These are phyloP conservation scores for Athripsodes cinereus DNA, from an alignment of 2,888 invertebrate species.

Conservation along the genomic window DNA sequence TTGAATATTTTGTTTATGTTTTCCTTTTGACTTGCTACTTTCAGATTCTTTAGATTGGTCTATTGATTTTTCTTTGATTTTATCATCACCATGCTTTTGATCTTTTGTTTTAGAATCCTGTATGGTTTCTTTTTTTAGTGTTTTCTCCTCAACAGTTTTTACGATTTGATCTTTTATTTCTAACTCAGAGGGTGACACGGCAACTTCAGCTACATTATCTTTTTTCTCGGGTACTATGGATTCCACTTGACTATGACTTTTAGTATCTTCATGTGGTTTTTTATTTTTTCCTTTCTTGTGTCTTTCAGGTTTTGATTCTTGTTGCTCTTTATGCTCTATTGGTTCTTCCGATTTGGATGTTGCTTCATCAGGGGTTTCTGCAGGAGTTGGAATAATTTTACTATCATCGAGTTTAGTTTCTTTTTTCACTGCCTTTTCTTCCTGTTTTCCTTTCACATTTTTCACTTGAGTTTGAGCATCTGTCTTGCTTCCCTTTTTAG, in stretches of 20 bases:
- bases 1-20: too few species aligned
- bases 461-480: constrained; percentile 2
- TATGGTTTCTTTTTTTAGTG: background rate
- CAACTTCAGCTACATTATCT: background rate
- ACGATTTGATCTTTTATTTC: too few species aligned
- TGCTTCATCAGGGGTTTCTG: too few species aligned
- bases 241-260: background rate
- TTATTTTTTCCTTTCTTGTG: background rate
- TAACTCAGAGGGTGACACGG: background rate
- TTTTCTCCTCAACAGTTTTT: background rate
- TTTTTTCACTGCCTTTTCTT: background rate
- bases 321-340: background rate
- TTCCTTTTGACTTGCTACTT: too few species aligned
- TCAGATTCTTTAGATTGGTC: too few species aligned
- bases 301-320: background rate
- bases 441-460: background rate
- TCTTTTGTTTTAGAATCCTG: background rate
- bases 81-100: background rate
- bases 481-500: background rate
- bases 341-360: too few species aligned
- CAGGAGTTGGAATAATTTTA: too few species aligned
- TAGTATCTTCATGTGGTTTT: background rate
- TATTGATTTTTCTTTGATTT: too few species aligned
- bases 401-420: too few species aligned
- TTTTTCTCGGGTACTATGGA: background rate